A percentile compares a stretch with the other conserved stretches of the same genome.
phyloP scores from a whole-genome alignment of 2,113 vertebrate genomes.

The Pelodiscus sinensis region DNA sequence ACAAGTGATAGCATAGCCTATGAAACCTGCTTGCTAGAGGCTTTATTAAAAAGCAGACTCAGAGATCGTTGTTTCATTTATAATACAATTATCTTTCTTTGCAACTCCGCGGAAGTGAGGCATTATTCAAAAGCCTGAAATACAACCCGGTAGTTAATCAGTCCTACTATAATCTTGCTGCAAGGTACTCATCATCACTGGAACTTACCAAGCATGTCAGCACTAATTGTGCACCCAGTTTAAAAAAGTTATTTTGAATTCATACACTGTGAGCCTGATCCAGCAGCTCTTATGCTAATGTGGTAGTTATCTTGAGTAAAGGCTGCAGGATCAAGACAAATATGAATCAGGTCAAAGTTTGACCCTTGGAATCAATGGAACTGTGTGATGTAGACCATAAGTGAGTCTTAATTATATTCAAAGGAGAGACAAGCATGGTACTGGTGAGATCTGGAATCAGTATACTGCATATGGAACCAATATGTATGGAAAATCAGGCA shows the following conservation, averaged over 20 bases:
- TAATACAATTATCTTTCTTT: conserved; percentile 41
- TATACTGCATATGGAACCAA: too few relatives aligned
- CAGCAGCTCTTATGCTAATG: neutral
- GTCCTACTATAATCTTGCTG: neutral
- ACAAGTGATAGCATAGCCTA: conserved; percentile 29
- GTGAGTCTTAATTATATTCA: too few relatives aligned
- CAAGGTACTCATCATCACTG: conserved; percentile 7
- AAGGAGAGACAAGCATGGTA: neutral
- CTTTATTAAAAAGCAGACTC: conserved; percentile 61
- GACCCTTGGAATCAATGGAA: neutral
- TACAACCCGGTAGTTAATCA: neutral
- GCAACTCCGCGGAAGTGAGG: neutral
- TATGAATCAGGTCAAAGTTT: accelerated
- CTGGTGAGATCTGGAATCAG: too few relatives aligned
- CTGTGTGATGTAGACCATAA: accelerated
- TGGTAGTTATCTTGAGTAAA: neutral
- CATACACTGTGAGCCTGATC: neutral
- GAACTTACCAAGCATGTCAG: accelerated
- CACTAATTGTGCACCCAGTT: neutral
- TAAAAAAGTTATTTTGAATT: accelerated
- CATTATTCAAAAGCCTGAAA: conserved; percentile 13
- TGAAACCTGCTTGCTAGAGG: conserved; percentile 34
- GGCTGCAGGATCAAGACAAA: accelerated
- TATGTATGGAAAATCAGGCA: neutral
- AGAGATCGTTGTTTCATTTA: conserved; percentile 57